A percentile compares a stretch with the other conserved stretches of the same genome.
Evolutionary conservation across 2,113 vertebrate species (phyloP).

Genomic region (Pomatorhinus ruficollis): DNA sequence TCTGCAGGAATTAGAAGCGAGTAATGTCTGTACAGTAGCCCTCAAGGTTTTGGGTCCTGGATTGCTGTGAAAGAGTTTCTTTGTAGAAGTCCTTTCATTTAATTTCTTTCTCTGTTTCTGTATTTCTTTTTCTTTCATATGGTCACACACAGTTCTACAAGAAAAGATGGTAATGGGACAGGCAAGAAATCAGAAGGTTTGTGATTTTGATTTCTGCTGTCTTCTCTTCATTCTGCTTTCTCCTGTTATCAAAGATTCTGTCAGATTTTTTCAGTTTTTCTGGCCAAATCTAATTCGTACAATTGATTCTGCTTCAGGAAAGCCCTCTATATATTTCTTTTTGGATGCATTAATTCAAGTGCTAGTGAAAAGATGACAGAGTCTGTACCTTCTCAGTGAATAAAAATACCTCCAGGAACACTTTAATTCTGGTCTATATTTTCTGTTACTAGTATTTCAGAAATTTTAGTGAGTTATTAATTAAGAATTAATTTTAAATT

Average conservation of each 20-base stretch:
- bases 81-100: neutral
- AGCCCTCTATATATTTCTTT: neutral
- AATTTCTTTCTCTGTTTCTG: neutral
- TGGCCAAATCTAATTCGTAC: neutral
- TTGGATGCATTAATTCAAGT: neutral
- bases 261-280: neutral
- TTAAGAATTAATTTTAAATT: slow-evolving; percentile 39
- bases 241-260: neutral
- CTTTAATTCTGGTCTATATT: neutral
- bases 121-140: neutral
- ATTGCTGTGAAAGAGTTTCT: neutral
- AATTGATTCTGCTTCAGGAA: neutral
- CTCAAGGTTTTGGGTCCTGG: neutral
- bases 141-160: neutral
- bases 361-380: neutral
- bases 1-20: neutral
- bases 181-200: neutral
- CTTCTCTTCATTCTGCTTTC: neutral
- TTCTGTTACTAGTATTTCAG: neutral
- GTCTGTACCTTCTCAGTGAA: neutral
- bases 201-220: neutral
- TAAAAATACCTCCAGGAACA: neutral
- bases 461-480: neutral
- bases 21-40: neutral
- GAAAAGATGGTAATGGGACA: neutral